Conservation (phyloP, 2,888 invertebrate genomes). For the Temnothorax ravouxi region DNA sequence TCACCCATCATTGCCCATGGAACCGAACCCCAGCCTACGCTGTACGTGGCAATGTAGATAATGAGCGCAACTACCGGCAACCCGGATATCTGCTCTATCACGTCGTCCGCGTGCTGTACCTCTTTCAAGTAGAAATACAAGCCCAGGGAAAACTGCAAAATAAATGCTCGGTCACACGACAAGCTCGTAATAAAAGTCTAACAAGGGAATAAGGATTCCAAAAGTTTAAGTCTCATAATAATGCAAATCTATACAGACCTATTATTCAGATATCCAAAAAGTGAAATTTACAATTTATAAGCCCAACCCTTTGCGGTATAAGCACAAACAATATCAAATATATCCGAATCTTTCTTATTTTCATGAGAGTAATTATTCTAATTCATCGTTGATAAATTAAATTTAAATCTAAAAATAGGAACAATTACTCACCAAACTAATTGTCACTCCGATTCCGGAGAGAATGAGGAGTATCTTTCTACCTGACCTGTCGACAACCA, state of each 20-base stretch:
- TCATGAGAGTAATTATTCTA: not conserved
- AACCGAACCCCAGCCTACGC: constrained; percentile 91
- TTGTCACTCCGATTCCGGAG: constrained; percentile 90
- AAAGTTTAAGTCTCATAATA: not conserved
- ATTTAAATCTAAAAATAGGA: not conserved
- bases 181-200: not conserved
- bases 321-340: not conserved
- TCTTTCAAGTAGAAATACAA: constrained; percentile 90
- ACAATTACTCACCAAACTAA: constrained; percentile 88
- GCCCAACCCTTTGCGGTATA: not conserved
- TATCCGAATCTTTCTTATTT: not conserved
- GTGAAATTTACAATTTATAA: not conserved
- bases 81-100: constrained; percentile 87
- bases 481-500: constrained; percentile 93
- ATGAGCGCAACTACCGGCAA: constrained; percentile 91
- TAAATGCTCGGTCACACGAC: not conserved
- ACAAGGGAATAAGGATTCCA: not conserved
- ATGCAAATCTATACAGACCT: not conserved
- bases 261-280: not conserved
- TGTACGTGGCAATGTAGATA: constrained; percentile 92
- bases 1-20: constrained; percentile 95
- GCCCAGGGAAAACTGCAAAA: constrained; percentile 87
- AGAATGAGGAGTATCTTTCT: constrained; percentile 91
- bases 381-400: not conserved
- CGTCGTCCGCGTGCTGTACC: constrained; percentile 83